Evolutionary conservation across 2,113 vertebrate species (phyloP), one percentile per base, ranked within the genome.

Genomic region (Pseudopodoces humilis): DNA sequence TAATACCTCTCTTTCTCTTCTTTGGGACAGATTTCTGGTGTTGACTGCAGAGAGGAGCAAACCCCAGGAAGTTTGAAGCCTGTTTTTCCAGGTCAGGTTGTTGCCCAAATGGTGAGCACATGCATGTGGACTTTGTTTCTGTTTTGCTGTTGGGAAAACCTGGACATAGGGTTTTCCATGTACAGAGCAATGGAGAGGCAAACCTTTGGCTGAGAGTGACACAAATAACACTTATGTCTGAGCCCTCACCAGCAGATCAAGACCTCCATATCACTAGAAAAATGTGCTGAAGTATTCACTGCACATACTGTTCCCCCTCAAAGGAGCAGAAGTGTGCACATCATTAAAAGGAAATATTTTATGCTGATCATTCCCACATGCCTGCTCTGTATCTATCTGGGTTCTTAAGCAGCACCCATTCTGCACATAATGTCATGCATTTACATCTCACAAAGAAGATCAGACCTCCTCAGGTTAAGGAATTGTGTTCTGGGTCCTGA

Each of bases 301-400:
- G 64, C 85, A 86, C 69, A 60, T 83, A 46, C 20, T 95, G 87
- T 28, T 88, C 74, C 91, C 60, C 30, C 92, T 92, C 90, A 83
- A 83, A 94, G 94, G 75, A 95, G 39, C 50, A 95, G 86, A 92
- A 94, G 93, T 44, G 94, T 88, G 90, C 79, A 86, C 84, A 83
- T 93, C 90, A 83, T 92, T 95, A 92, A 83, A 91, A 90, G 65
- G 76, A 97, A 92, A 81, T 96, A 88, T 94, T 95, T 96, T 90
- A 92, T 82, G 53, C 83, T 94, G 92, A 96, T 96, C 69, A 83
- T 94, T 96, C 90, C 95, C 94, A 95, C 77, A 89, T 94, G 86
- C 77, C 59, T 63, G 28, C 74, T 93, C 77, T 92, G 41, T 68
- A 16, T 94, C 85, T 90, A 27, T 83, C 83, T 24, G 19, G 52